A percentile compares a stretch with the other conserved stretches of the same genome.
Evolutionary conservation across 2,888 invertebrate genomes (phyloP).

Genomic region (Apamea monoglypha): DNA sequence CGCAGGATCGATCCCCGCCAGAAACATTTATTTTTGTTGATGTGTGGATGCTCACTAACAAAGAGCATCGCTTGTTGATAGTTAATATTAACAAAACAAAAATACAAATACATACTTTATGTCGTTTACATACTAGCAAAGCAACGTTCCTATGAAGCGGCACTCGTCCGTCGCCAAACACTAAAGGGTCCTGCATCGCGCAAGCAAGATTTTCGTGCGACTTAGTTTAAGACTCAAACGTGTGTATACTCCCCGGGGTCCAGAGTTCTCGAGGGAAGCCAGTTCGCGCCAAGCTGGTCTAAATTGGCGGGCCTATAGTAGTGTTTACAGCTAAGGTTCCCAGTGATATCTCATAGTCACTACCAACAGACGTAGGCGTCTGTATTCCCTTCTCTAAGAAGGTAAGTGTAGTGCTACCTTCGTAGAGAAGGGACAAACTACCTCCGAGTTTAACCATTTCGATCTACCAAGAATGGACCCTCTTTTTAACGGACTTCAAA

Average conservation of each 20-base stretch:
- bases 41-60: too few relatives aligned
- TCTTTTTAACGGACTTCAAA: too few relatives aligned
- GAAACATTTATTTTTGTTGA: neutral
- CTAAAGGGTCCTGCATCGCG: conserved; percentile 48
- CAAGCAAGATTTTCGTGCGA: conserved; percentile 40
- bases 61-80: neutral
- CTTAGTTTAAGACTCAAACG: neutral
- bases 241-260: conserved; percentile 26
- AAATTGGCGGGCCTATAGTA: conserved; percentile 29
- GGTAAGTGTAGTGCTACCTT: too few relatives aligned
- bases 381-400: too few relatives aligned
- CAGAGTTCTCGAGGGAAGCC: conserved; percentile 61
- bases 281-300: conserved; percentile 66
- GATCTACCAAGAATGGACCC: too few relatives aligned
- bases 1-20: conserved; percentile 11
- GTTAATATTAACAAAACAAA: neutral
- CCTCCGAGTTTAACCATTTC: too few relatives aligned
- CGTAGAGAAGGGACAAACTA: too few relatives aligned
- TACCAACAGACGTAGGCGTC: too few relatives aligned
- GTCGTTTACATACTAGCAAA: neutral
- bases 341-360: too few relatives aligned
- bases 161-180: neutral
- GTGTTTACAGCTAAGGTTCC: too few relatives aligned
- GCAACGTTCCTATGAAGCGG: neutral
- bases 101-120: neutral